Percentiles rank a stretch among this genome's conserved stretches.
phyloP scores from a whole-genome alignment of 2,888 invertebrate species.

The Mythimna lalbum region DNA sequence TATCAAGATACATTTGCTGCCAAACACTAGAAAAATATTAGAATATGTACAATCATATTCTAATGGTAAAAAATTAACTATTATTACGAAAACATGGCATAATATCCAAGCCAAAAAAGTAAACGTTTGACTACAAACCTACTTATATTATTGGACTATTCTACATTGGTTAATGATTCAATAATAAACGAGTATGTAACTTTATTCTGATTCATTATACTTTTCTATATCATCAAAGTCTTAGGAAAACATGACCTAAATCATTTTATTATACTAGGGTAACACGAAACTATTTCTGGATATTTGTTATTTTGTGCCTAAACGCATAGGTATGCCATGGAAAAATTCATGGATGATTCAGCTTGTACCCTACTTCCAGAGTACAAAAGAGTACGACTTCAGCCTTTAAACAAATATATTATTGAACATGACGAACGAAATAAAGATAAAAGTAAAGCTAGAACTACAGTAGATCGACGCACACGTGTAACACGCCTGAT shows the following conservation, averaged over 20 bases:
- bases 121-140: no score
- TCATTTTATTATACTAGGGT: slow-evolving; percentile 43
- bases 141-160: not conserved
- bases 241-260: slow-evolving; percentile 70
- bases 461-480: no score
- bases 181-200: not conserved
- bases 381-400: not conserved
- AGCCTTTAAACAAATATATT: not conserved
- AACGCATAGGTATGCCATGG: slow-evolving; percentile 42
- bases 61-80: no score
- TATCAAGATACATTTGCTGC: no score
- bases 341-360: slow-evolving; percentile 41
- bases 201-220: slow-evolving; percentile 2
- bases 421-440: not conserved
- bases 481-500: no score
- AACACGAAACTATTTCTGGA: slow-evolving; percentile 37
- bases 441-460: no score
- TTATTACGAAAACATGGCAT: no score
- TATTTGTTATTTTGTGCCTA: slow-evolving; percentile 34
- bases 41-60: no score
- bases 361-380: slow-evolving; percentile 20
- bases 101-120: no score
- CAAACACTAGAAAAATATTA: no score
- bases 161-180: not conserved
- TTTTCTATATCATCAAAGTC: slow-evolving; percentile 20